These are phyloP conservation scores for Macrotus californicus DNA, from an alignment of 2,113 vertebrate genomes.

Conservation along the genomic window DNA sequence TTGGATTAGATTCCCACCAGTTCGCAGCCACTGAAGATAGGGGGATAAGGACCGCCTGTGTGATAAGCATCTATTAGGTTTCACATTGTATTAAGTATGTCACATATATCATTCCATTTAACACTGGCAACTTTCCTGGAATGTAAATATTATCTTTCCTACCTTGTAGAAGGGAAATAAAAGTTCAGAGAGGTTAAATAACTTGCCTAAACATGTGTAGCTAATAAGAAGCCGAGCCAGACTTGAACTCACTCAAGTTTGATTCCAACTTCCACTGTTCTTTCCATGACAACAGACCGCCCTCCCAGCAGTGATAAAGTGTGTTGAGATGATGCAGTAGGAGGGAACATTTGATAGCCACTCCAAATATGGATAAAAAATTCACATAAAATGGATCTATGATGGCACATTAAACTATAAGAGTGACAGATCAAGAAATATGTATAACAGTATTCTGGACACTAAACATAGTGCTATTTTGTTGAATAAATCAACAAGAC, in stretches of 20 bases:
- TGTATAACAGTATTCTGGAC: constrained; percentile 55
- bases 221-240: background rate
- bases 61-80: background rate
- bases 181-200: background rate
- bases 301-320: background rate
- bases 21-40: background rate
- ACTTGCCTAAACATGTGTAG: background rate
- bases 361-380: constrained; percentile 66
- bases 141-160: background rate
- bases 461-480: constrained; percentile 22
- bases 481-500: constrained; percentile 30
- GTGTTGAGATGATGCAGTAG: constrained; percentile 30
- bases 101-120: background rate
- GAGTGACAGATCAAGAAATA: constrained; percentile 61
- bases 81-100: background rate
- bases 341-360: constrained; percentile 34
- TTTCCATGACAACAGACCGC: background rate
- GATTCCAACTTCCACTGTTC: background rate
- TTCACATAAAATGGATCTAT: constrained; percentile 58
- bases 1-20: background rate
- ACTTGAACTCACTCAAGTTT: background rate
- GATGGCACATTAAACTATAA: constrained; percentile 49
- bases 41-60: background rate
- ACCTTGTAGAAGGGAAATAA: background rate
- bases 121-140: background rate